phyloP scores from a whole-genome alignment of 1,140 invertebrate species.

The Neocloeon triangulifer region DNA sequence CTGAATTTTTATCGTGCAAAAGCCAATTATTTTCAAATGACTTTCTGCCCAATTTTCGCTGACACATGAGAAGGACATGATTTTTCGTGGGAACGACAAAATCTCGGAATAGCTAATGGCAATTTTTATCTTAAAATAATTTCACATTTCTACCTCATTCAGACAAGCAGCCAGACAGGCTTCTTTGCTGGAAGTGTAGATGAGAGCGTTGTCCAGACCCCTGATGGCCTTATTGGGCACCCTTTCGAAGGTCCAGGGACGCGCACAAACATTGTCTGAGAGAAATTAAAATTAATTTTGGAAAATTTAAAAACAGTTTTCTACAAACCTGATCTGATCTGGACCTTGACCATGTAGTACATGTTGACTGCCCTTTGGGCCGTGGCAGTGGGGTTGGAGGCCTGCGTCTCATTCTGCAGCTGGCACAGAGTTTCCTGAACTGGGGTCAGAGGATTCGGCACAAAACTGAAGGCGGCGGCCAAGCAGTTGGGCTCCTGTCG shows the following conservation, averaged over 20 bases:
- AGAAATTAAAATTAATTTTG: slow-evolving; percentile 12
- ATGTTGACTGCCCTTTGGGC: slow-evolving; percentile 68
- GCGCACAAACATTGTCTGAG: slow-evolving; percentile 65
- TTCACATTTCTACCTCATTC: slow-evolving; percentile 73
- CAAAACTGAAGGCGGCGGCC: slow-evolving; percentile 73
- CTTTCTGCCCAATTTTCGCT: no score
- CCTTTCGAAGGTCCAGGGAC: slow-evolving; percentile 81
- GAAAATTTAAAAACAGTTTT: neutral
- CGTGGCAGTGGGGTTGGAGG: slow-evolving; percentile 59
- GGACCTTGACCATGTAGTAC: slow-evolving; percentile 88
- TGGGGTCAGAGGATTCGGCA: slow-evolving; percentile 72
- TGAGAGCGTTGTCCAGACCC: slow-evolving; percentile 70
- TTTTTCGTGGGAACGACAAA: neutral
- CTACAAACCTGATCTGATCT: slow-evolving; percentile 50
- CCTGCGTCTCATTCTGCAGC: slow-evolving; percentile 76
- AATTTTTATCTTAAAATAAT: slow-evolving; percentile 4
- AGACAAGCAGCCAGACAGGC: slow-evolving; percentile 77
- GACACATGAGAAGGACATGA: neutral
- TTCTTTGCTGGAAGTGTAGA: slow-evolving; percentile 84
- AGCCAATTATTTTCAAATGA: no score
- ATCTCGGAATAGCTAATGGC: neutral
- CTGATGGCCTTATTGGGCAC: slow-evolving; percentile 79
- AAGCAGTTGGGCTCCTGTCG: slow-evolving; percentile 75
- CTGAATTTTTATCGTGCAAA: neutral
- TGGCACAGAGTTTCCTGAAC: slow-evolving; percentile 81